A percentile compares a stretch with the other conserved stretches of the same genome.
Conservation (phyloP, 2,797 vertebrate species). For the Eulemur coronatus region DNA sequence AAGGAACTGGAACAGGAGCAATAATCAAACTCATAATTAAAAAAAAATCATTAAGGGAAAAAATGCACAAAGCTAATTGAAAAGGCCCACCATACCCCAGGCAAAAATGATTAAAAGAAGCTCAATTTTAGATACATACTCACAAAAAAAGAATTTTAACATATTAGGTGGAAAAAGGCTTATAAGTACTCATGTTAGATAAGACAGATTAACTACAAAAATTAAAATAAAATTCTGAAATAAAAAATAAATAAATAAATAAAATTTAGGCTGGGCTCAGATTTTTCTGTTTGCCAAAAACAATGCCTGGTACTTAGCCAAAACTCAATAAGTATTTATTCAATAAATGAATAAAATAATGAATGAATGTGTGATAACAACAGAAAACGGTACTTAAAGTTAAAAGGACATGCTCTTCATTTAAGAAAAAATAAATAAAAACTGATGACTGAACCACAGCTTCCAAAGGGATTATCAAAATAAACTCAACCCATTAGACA, state of each 20-base stretch:
- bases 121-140: background rate
- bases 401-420: background rate
- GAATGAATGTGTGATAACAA: background rate
- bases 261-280: background rate
- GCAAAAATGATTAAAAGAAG: background rate
- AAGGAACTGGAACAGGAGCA: background rate
- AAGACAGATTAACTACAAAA: background rate
- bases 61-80: background rate
- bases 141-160: background rate
- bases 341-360: background rate
- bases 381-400: background rate
- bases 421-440: background rate
- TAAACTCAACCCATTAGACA: background rate
- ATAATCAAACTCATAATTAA: background rate
- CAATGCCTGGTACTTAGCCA: background rate
- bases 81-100: background rate
- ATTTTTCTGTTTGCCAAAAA: constrained; percentile 10
- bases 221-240: background rate
- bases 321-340: background rate
- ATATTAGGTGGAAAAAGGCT: background rate
- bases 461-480: background rate
- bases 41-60: background rate
- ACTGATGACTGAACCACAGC: background rate
- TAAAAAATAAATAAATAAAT: background rate
- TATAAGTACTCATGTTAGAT: background rate